These are phyloP conservation scores for Lepisosteus oculatus DNA, from an alignment of 2,113 vertebrate genomes.

Conservation along the genomic window DNA sequence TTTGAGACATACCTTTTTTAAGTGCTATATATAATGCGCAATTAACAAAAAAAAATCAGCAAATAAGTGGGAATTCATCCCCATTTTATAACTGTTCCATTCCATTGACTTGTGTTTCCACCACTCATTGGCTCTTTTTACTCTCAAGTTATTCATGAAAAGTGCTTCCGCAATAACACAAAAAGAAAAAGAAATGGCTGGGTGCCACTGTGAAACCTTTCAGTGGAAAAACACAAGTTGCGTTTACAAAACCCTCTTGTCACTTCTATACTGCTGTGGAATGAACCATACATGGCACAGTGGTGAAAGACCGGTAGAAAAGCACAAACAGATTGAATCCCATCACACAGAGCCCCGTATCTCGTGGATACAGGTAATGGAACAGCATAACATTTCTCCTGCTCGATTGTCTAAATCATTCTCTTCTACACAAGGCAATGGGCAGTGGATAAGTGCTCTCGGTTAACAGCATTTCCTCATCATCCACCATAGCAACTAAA, in stretches of 20 bases:
- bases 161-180: too few relatives aligned
- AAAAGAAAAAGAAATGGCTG: too few relatives aligned
- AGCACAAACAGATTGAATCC: neutral
- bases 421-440: slow-evolving; percentile 56
- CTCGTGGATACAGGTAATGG: slow-evolving; percentile 49
- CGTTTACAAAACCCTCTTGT: slow-evolving; percentile 1
- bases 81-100: neutral
- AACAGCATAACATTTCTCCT: slow-evolving; percentile 65
- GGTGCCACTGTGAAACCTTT: neutral
- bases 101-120: too few relatives aligned
- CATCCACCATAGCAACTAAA: slow-evolving; percentile 24
- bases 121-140: too few relatives aligned
- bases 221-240: neutral
- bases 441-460: slow-evolving; percentile 79
- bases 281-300: neutral
- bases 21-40: slow-evolving; percentile 18
- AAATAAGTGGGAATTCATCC: slow-evolving; percentile 5
- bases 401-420: slow-evolving; percentile 82
- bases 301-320: neutral
- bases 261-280: neutral
- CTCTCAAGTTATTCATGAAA: too few relatives aligned
- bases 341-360: slow-evolving; percentile 40
- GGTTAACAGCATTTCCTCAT: slow-evolving; percentile 56
- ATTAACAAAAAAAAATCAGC: slow-evolving; percentile 17
- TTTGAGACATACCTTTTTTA: neutral